Evolutionary conservation across 2,113 vertebrate species (phyloP).

Genomic region (Protomyctophum bolini): DNA sequence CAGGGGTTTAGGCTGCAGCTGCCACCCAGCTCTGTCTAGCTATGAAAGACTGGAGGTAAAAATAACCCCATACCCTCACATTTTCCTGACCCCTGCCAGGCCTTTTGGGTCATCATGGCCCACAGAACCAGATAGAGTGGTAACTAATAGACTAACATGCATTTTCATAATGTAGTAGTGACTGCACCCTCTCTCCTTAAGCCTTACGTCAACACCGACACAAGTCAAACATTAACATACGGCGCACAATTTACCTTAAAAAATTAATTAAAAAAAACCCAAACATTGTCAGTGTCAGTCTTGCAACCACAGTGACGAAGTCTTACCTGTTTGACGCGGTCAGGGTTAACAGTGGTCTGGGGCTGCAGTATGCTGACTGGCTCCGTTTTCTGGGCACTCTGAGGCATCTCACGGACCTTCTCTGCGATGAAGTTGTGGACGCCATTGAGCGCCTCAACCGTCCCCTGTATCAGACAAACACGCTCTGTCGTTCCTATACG

Average conservation of each 20-base stretch:
- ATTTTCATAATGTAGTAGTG: slow-evolving; percentile 3
- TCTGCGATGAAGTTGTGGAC: slow-evolving; percentile 99
- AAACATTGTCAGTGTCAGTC: too few relatives aligned
- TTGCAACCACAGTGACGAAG: slow-evolving; percentile 2
- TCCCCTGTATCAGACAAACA: slow-evolving; percentile 99
- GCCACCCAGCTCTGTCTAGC: slow-evolving; percentile 71
- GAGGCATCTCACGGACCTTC: slow-evolving; percentile 99
- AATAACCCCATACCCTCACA: slow-evolving; percentile 78
- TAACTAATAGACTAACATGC: slow-evolving; percentile 50
- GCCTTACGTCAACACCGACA: neutral
- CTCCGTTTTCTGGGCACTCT: slow-evolving; percentile 98
- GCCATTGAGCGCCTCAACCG: slow-evolving; percentile 96
- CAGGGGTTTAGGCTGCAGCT: slow-evolving; percentile 80
- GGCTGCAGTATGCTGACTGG: slow-evolving; percentile 99
- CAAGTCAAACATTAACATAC: slow-evolving; percentile 2
- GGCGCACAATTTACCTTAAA: too few relatives aligned
- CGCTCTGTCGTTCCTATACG: slow-evolving; percentile 96
- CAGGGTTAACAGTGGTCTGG: slow-evolving; percentile 98
- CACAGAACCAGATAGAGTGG: slow-evolving; percentile 42
- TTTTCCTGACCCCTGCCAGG: slow-evolving; percentile 71
- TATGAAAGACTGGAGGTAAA: slow-evolving; percentile 77
- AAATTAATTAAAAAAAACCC: neutral
- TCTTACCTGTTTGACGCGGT: slow-evolving; percentile 99
- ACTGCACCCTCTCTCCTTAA: slow-evolving; percentile 29
- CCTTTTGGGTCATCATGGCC: slow-evolving; percentile 57